phyloP scores from a whole-genome alignment of 2,113 vertebrate genomes.

The Struthidea cinerea region DNA sequence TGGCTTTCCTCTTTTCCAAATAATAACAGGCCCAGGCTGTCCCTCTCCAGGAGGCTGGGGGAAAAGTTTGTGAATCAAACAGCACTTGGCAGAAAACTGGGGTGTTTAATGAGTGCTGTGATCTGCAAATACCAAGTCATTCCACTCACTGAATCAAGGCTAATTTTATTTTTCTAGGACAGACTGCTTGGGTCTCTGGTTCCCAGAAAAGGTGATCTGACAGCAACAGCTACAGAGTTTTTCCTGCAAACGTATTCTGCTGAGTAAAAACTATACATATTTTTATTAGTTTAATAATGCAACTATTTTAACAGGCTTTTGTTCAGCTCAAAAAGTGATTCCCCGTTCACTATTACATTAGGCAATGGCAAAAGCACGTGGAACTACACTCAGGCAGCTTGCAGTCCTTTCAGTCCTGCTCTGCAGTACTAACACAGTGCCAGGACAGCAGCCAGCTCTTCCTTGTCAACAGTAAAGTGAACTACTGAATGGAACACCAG shows the following conservation, averaged over 20 bases:
- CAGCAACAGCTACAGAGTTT: background rate
- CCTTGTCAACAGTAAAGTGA: background rate
- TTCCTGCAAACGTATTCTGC: background rate
- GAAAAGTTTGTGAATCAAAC: background rate
- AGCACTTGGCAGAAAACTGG: background rate
- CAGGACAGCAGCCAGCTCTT: background rate
- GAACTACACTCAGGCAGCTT: background rate
- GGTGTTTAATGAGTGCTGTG: background rate
- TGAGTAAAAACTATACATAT: background rate
- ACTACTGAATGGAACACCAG: background rate
- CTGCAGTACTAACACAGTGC: background rate
- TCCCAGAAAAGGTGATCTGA: background rate
- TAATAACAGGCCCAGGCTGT: background rate
- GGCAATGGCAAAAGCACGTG: rapidly evolving
- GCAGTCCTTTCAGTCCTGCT: background rate
- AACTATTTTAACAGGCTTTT: background rate
- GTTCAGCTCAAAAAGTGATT: background rate
- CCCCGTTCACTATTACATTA: background rate
- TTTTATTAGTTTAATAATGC: background rate
- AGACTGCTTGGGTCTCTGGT: background rate
- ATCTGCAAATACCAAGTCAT: background rate
- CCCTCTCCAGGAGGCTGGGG: background rate
- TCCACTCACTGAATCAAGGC: background rate
- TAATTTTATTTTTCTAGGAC: background rate
- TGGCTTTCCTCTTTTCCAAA: background rate